These are phyloP conservation scores for Drosophila sp. DNA, from an alignment of 1,140 invertebrate genomes.

Conservation along the genomic window DNA sequence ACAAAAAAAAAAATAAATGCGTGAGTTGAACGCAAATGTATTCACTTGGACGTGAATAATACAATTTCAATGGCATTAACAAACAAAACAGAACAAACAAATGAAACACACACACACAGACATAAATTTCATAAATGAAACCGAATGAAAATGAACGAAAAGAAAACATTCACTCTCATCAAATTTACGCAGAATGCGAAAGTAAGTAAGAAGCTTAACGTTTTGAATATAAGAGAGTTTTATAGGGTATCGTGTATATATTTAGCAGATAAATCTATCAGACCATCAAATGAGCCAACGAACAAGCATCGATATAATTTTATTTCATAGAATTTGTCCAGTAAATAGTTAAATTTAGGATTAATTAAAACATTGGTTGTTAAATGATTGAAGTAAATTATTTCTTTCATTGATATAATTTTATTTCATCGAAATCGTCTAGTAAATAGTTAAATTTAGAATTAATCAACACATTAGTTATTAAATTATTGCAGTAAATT, in stretches of 20 bases:
- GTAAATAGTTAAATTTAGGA: too few relatives aligned
- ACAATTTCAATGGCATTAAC: conserved; percentile 77
- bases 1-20: conserved; percentile 32
- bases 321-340: too few relatives aligned
- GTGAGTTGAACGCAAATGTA: conserved; percentile 66
- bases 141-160: conserved; percentile 28
- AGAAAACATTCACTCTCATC: conserved; percentile 49
- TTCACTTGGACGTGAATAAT: conserved; percentile 75
- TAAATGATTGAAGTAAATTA: too few relatives aligned
- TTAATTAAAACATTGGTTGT: too few relatives aligned
- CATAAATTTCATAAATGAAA: conserved; percentile 76
- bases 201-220: conserved; percentile 52
- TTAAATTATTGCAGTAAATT: too few relatives aligned
- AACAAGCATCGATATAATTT: too few relatives aligned
- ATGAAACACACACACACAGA: background rate
- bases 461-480: too few relatives aligned
- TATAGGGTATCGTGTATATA: background rate
- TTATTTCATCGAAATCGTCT: too few relatives aligned
- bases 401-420: too few relatives aligned
- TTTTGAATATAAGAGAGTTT: conserved; percentile 24
- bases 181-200: conserved; percentile 60
- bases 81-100: conserved; percentile 38
- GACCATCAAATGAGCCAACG: too few relatives aligned
- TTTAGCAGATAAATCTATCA: background rate
- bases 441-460: too few relatives aligned